Evolutionary conservation across 2,797 vertebrate genomes (phyloP).

Genomic region (Lophotriccus pileatus): DNA sequence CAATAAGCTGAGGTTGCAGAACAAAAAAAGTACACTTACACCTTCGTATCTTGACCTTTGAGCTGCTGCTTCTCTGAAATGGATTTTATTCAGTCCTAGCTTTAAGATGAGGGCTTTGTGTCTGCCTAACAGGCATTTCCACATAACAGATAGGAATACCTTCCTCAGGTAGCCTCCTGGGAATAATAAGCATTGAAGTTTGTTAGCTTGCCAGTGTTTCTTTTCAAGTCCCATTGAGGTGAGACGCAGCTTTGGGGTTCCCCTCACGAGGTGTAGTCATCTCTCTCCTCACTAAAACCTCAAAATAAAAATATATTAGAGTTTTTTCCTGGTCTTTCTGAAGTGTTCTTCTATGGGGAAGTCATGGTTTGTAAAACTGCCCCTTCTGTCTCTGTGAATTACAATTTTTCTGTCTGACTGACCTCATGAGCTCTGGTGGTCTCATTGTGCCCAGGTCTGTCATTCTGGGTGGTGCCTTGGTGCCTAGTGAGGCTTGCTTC

Average conservation of each 20-base stretch:
- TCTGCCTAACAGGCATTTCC: neutral
- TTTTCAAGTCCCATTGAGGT: neutral
- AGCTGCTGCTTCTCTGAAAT: neutral
- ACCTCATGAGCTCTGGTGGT: neutral
- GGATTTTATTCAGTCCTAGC: neutral
- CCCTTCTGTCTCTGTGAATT: neutral
- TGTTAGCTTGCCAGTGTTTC: neutral
- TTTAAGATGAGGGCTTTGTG: neutral
- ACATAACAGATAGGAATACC: neutral
- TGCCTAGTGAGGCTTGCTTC: neutral
- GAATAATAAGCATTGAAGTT: neutral
- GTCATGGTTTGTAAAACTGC: neutral
- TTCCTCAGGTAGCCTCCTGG: neutral
- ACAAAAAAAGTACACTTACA: neutral
- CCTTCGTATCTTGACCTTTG: neutral
- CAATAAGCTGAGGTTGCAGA: conserved; percentile 23
- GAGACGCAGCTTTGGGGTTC: neutral
- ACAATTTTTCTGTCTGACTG: neutral
- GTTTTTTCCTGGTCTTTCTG: neutral
- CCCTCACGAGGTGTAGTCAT: neutral
- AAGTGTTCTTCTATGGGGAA: neutral
- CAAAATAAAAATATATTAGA: neutral
- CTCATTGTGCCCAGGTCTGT: neutral
- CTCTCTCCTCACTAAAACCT: neutral
- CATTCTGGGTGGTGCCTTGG: neutral